Conservation (phyloP, 2,888 invertebrate genomes). For the Hylaea fasciaria region DNA sequence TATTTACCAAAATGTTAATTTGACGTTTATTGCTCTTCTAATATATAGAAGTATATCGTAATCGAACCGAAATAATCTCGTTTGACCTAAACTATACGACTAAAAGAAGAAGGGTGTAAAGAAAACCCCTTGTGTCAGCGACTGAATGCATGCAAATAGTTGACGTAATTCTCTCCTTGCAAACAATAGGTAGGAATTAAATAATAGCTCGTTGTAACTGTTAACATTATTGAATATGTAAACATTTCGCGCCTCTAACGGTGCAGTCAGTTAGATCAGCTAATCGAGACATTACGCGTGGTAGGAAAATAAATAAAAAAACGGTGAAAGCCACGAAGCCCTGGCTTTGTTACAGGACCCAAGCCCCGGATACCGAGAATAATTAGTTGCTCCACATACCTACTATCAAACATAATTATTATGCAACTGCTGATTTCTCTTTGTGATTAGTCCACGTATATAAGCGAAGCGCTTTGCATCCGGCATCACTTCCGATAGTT, state of each 20-base stretch:
- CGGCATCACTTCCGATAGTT: conserved; percentile 50
- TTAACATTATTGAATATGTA: conserved; percentile 32
- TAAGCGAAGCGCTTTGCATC: conserved; percentile 53
- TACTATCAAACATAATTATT: conserved; percentile 44
- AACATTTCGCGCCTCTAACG: conserved; percentile 29
- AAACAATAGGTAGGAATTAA: conserved; percentile 38
- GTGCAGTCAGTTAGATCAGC: conserved; percentile 37
- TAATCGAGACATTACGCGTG: conserved; percentile 42
- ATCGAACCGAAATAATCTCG: too few relatives aligned
- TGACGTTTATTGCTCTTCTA: too few relatives aligned
- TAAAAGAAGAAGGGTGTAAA: neutral
- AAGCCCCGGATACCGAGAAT: conserved; percentile 44
- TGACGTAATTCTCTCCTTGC: conserved; percentile 28
- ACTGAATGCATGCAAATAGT: conserved; percentile 7
- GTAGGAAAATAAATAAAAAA: conserved; percentile 48
- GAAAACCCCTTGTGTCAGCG: neutral
- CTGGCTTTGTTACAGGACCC: conserved; percentile 51
- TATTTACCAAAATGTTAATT: too few relatives aligned
- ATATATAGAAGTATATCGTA: too few relatives aligned
- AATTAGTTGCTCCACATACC: conserved; percentile 47
- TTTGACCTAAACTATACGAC: too few relatives aligned
- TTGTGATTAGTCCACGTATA: conserved; percentile 55
- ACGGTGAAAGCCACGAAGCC: conserved; percentile 51
- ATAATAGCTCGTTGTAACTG: conserved; percentile 26
- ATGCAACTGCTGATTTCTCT: conserved; percentile 57